Evolutionary conservation across 2,888 invertebrate species (phyloP).

Genomic region (Periphyllus acericola): DNA sequence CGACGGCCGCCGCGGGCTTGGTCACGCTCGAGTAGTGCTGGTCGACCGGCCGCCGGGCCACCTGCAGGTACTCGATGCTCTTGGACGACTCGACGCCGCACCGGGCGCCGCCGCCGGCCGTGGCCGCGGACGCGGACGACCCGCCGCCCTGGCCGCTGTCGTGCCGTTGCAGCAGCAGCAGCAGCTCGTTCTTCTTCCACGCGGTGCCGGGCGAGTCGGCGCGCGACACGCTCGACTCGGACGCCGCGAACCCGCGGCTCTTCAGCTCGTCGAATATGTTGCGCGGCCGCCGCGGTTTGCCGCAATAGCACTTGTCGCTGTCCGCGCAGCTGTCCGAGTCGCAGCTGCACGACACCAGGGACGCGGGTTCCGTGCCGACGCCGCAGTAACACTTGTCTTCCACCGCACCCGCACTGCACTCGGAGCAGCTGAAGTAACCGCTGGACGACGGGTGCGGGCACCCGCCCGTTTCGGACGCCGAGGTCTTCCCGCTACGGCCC

Average conservation of each 20-base stretch:
- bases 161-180: slow-evolving; percentile 35
- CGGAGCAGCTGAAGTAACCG: slow-evolving; percentile 86
- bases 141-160: slow-evolving; percentile 64
- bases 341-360: slow-evolving; percentile 73
- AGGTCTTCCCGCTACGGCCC: slow-evolving; percentile 59
- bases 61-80: slow-evolving; percentile 68
- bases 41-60: slow-evolving; percentile 67
- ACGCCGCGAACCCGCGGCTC: slow-evolving; percentile 70
- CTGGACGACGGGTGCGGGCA: slow-evolving; percentile 70
- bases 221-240: slow-evolving; percentile 65
- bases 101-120: slow-evolving; percentile 65
- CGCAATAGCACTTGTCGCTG: slow-evolving; percentile 87
- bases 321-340: slow-evolving; percentile 89
- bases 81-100: slow-evolving; percentile 66
- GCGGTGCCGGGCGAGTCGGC: slow-evolving; percentile 65
- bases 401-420: slow-evolving; percentile 81
- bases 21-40: slow-evolving; percentile 65
- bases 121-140: slow-evolving; percentile 65
- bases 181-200: slow-evolving; percentile 64
- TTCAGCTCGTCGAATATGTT: slow-evolving; percentile 69
- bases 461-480: slow-evolving; percentile 65
- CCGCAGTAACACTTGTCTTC: slow-evolving; percentile 86
- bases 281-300: slow-evolving; percentile 64
- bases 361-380: slow-evolving; percentile 69
- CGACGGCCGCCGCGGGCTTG: slow-evolving; percentile 63